Evolutionary conservation across 2,888 invertebrate genomes (phyloP), one percentile per base, ranked within the genome.

Genomic region (Noctua comes): DNA sequence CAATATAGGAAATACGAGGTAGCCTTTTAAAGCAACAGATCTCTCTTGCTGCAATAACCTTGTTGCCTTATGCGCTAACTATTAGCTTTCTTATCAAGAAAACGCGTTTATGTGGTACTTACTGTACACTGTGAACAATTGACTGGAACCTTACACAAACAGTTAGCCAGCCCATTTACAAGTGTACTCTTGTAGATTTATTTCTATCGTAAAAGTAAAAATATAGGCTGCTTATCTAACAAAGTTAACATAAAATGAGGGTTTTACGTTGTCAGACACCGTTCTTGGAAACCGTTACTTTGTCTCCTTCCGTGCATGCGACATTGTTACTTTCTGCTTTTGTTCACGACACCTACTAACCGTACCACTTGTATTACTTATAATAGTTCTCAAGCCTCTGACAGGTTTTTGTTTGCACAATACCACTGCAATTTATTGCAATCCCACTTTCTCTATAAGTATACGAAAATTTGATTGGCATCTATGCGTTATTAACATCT

Each of bases 321-420:
- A 90, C 91, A 90, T 91, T 91, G 89, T 91, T 91, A 86, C 84
- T 91, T 90, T 92, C 90, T 80, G 89, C 90, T 87, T 91, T 91
- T 91, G 90, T 91, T 87, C 82, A 79, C 83, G 72, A 77, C 86
- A 83, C 78, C 78, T 88, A 84, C 73, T 81, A 80, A 80, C 77
- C 71, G 76, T 83, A 83, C 76, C 68, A 83, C 85, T 89, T 83
- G 82, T 86, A 72, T 77, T 87, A 72, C 80, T 75, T 85, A 73
- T 73, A 82, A 27, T 75, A 31, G 70, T 88, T 86, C 88, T 82
- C 79, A 85, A 88, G 76, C 80, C 82, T 43, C 84, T 83, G 80
- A 84, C 84, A 84, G 82, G 79, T 89, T 87, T 89, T 89, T 86
- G 81, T 83, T 87, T 88, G 87, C 85, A 83, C 85, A 90, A 91